A percentile compares a stretch with the other conserved stretches of the same genome.
phyloP scores from a whole-genome alignment of 2,888 invertebrate species.

The Brassicogethes aeneus region DNA sequence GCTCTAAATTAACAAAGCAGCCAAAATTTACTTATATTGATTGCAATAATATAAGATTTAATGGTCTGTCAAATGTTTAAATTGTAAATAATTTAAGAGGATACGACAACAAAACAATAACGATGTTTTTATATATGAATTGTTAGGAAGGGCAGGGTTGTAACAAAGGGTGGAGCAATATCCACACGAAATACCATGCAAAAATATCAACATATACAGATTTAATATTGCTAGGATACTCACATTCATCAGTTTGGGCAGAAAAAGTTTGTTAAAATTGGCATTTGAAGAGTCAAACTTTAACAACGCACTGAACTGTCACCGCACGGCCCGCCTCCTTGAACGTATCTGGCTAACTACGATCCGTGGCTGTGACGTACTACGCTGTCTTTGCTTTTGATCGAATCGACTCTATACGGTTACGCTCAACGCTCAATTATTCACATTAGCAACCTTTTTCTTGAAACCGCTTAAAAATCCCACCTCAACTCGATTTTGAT shows the following conservation, averaged over 20 bases:
- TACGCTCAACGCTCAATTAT: slow-evolving; percentile 4
- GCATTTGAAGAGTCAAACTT: slow-evolving; percentile 19
- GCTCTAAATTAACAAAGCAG: no score
- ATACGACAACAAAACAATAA: no score
- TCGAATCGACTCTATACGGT: slow-evolving; percentile 11
- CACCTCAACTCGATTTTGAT: background rate
- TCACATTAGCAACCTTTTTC: slow-evolving; percentile 2
- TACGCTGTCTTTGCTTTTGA: no score
- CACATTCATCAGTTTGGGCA: slow-evolving; percentile 29
- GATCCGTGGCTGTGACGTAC: slow-evolving; percentile 15
- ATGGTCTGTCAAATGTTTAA: slow-evolving; percentile 4
- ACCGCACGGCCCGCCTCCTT: slow-evolving; percentile 13
- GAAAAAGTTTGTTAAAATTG: slow-evolving; percentile 17
- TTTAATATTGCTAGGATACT: slow-evolving; percentile 19
- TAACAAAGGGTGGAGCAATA: background rate
- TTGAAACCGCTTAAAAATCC: background rate
- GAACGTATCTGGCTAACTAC: slow-evolving; percentile 15
- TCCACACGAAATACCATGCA: slow-evolving; percentile 1
- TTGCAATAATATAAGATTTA: no score
- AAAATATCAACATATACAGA: no score
- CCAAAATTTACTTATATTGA: no score
- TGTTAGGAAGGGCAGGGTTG: slow-evolving; percentile 5
- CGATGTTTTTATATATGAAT: no score
- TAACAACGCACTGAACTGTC: slow-evolving; percentile 16
- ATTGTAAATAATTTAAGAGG: no score